These are phyloP conservation scores for Mastomys natalensis DNA, from an alignment of 2,113 vertebrate genomes.

Conservation along the genomic window DNA sequence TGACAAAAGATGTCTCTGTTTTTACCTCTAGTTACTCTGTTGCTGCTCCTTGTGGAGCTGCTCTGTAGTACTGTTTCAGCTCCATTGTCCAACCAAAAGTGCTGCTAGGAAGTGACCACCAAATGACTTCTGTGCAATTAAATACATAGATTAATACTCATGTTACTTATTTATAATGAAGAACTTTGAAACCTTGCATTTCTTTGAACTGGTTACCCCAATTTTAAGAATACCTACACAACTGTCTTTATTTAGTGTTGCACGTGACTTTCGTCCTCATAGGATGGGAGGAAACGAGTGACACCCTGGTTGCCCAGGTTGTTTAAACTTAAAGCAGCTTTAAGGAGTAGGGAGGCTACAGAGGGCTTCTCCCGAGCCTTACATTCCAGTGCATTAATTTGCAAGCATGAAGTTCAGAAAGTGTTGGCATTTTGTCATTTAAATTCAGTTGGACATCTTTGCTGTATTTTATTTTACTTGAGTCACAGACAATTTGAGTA, in stretches of 20 bases:
- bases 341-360: background rate
- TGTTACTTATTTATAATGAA: slow-evolving; percentile 5
- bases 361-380: background rate
- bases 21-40: background rate
- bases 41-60: background rate
- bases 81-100: background rate
- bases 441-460: background rate
- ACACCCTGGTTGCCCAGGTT: background rate
- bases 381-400: background rate
- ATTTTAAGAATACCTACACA: background rate
- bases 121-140: background rate
- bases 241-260: background rate
- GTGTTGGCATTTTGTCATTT: background rate
- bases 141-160: background rate
- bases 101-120: background rate
- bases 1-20: slow-evolving; percentile 2
- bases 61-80: background rate
- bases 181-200: background rate
- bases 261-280: background rate
- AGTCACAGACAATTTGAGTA: background rate
- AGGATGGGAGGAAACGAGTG: background rate
- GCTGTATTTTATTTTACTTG: slow-evolving; percentile 44
- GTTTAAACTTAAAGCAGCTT: slow-evolving; percentile 1
- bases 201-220: background rate
- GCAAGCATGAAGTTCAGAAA: slow-evolving; percentile 30